These are phyloP conservation scores for Lordiphosa mommai DNA, from an alignment of 1,140 invertebrate genomes.

Conservation along the genomic window DNA sequence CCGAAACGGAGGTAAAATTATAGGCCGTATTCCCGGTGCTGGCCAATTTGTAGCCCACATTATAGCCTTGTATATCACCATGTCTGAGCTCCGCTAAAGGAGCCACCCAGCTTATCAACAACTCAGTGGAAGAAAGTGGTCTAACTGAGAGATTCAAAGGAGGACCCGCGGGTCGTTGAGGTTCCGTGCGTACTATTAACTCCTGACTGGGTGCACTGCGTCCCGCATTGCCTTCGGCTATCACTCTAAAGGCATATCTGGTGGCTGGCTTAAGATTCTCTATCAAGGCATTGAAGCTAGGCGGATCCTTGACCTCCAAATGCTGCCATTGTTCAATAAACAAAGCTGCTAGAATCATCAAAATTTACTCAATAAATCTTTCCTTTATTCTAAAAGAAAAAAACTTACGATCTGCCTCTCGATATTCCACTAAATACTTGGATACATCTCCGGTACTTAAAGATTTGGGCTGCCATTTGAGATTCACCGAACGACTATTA, in stretches of 20 bases:
- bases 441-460: conserved; percentile 86
- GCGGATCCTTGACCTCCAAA: conserved; percentile 84
- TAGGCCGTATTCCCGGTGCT: conserved; percentile 80
- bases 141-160: conserved; percentile 86
- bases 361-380: too few relatives aligned
- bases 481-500: conserved; percentile 85
- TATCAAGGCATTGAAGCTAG: conserved; percentile 83
- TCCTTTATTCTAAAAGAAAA: too few relatives aligned
- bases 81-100: conserved; percentile 85
- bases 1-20: conserved; percentile 86
- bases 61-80: conserved; percentile 87
- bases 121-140: conserved; percentile 87
- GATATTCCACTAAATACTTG: conserved; percentile 88
- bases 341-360: conserved; percentile 22
- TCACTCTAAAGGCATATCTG: conserved; percentile 86
- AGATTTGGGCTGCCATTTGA: conserved; percentile 88
- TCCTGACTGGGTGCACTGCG: conserved; percentile 86
- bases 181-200: conserved; percentile 85
- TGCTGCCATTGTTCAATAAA: conserved; percentile 84
- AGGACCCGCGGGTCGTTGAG: conserved; percentile 88
- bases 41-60: conserved; percentile 81
- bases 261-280: conserved; percentile 89
- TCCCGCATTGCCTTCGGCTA: conserved; percentile 89
- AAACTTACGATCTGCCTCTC: conserved; percentile 82
- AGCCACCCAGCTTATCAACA: conserved; percentile 88